A percentile compares a stretch with the other conserved stretches of the same genome.
Evolutionary conservation across 2,113 vertebrate genomes (phyloP).

Genomic region (Paralichthys olivaceus): DNA sequence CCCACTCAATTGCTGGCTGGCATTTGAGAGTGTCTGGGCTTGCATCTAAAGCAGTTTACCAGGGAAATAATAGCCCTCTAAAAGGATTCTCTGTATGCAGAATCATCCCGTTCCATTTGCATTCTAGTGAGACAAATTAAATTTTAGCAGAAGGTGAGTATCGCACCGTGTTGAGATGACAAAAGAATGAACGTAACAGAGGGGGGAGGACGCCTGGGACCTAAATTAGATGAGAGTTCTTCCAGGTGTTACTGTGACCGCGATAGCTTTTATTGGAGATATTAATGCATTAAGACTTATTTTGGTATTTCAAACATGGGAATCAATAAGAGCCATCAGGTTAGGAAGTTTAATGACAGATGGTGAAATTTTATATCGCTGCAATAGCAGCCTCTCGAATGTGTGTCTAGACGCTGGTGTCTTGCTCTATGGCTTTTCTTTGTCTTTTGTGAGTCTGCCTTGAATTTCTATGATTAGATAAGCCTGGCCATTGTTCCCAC

Average conservation of each 20-base stretch:
- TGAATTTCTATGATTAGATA: conserved; percentile 12
- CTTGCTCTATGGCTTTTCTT: not conserved
- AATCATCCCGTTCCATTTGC: conserved; percentile 74
- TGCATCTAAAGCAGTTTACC: conserved; percentile 81
- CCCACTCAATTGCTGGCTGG: conserved; percentile 72
- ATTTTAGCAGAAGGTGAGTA: conserved; percentile 69
- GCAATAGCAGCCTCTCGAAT: not conserved
- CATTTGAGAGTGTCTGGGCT: conserved; percentile 71
- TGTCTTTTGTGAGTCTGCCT: conserved; percentile 14
- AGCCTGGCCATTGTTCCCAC: conserved; percentile 9
- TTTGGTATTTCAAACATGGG: conserved; percentile 9
- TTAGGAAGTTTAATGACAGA: conserved; percentile 14
- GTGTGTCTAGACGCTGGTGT: not conserved
- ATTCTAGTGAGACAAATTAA: conserved; percentile 77
- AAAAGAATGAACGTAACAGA: conserved; percentile 35
- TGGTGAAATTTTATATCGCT: not conserved
- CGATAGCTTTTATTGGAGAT: conserved; percentile 19
- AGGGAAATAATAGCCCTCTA: conserved; percentile 77
- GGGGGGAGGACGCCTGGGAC: conserved; percentile 11
- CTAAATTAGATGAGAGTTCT: conserved; percentile 27
- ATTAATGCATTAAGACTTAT: conserved; percentile 11
- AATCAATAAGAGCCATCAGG: conserved; percentile 16
- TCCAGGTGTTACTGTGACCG: conserved; percentile 6
- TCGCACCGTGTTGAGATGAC: conserved; percentile 51
- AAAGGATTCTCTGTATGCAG: conserved; percentile 78